A percentile compares a stretch with the other conserved stretches of the same genome.
Evolutionary conservation across 2,888 invertebrate genomes (phyloP).

Genomic region (Ptychoptera albimana): DNA sequence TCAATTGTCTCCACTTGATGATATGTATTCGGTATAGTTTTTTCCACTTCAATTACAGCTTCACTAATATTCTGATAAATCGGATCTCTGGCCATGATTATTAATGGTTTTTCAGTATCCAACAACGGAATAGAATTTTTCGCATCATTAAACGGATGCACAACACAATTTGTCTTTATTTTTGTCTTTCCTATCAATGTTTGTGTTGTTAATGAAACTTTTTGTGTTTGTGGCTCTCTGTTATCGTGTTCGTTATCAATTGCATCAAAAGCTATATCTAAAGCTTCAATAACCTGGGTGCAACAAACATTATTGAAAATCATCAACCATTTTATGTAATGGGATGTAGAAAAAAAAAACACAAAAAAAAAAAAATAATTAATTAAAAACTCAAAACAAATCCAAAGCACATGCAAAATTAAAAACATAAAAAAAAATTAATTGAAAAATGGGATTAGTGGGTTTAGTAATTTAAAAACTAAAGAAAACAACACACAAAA

Average conservation of each 20-base stretch:
- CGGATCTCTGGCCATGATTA: conserved; percentile 19
- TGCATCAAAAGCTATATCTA: conserved; percentile 46
- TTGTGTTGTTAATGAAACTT: conserved; percentile 1
- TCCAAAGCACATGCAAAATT: neutral
- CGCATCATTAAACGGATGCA: neutral
- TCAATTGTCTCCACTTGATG: neutral
- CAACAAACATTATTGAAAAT: conserved; percentile 5
- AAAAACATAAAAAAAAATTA: too few relatives aligned
- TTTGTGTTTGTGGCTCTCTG: conserved; percentile 10
- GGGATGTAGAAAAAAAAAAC: too few relatives aligned
- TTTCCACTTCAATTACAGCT: conserved; percentile 12
- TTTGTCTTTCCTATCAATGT: neutral
- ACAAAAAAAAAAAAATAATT: conserved; percentile 1
- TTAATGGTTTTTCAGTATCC: too few relatives aligned
- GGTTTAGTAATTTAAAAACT: neutral
- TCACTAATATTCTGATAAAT: conserved; percentile 32
- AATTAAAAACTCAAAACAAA: conserved; percentile 4
- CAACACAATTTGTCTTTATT: neutral
- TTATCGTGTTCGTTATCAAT: conserved; percentile 36
- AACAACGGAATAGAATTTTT: too few relatives aligned
- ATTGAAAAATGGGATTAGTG: neutral
- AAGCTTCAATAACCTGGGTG: conserved; percentile 42
- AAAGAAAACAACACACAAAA: too few relatives aligned
- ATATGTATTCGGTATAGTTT: conserved; percentile 17
- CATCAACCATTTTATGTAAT: neutral